Conservation (phyloP, 2,888 invertebrate species). For the Drosophila formosana region DNA sequence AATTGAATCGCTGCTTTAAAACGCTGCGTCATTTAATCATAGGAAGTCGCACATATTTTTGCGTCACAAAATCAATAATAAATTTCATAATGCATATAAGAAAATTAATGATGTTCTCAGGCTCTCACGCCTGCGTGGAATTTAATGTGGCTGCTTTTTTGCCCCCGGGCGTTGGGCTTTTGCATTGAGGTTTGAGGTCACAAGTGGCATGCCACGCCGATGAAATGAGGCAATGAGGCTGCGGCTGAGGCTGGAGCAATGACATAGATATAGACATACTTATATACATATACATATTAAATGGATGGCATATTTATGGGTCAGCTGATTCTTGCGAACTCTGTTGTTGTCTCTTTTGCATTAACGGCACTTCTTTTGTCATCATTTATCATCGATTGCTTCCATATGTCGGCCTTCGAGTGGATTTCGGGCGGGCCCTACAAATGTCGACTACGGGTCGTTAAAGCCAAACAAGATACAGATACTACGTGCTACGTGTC, state of each 20-base stretch:
- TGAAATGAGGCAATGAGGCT: neutral
- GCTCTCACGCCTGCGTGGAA: constrained; percentile 49
- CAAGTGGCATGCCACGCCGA: constrained; percentile 7
- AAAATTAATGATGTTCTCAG: constrained; percentile 54
- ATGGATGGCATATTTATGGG: constrained; percentile 53
- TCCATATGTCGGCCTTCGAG: constrained; percentile 69
- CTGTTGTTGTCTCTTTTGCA: constrained; percentile 43
- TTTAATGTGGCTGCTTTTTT: constrained; percentile 44
- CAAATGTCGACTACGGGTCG: constrained; percentile 22
- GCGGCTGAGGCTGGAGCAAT: constrained; percentile 24
- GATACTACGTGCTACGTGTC: constrained; percentile 44
- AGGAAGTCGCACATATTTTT: constrained; percentile 20
- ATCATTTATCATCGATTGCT: constrained; percentile 75
- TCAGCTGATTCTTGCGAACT: constrained; percentile 47
- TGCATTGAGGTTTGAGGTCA: constrained; percentile 39
- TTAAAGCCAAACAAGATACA: constrained; percentile 32
- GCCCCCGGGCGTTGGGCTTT: constrained; percentile 3
- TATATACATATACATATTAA: constrained; percentile 47
- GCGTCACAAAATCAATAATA: constrained; percentile 69
- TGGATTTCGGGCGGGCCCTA: constrained; percentile 42
- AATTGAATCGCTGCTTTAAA: constrained; percentile 28
- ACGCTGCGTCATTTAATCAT: constrained; percentile 29
- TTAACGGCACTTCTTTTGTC: constrained; percentile 63
- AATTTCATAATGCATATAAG: constrained; percentile 57
- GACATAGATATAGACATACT: constrained; percentile 58